Percentiles rank a stretch among this genome's conserved stretches.
Evolutionary conservation across 2,888 invertebrate species (phyloP).

Genomic region (Troides aeacus): DNA sequence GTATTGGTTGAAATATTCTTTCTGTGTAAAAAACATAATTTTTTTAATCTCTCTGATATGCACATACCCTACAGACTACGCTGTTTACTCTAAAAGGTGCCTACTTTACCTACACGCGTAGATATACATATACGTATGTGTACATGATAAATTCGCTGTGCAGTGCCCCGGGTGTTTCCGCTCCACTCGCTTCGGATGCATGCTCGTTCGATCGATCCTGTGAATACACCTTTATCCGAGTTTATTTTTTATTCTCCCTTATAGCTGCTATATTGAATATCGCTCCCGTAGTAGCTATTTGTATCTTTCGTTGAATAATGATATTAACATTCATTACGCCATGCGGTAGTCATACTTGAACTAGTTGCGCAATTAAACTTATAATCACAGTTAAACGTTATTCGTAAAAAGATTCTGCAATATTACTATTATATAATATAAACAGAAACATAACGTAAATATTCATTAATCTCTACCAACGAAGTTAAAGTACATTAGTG

Average conservation of each 20-base stretch:
- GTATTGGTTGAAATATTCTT: no score
- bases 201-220: conserved; percentile 65
- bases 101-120: conserved; percentile 39
- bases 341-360: no score
- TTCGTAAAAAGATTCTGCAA: no score
- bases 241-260: conserved; percentile 55
- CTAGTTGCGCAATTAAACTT: no score
- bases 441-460: no score
- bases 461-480: no score
- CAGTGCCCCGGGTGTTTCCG: conserved; percentile 68
- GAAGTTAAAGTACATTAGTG: no score
- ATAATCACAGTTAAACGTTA: no score
- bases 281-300: conserved; percentile 16
- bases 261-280: conserved; percentile 38
- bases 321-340: background rate
- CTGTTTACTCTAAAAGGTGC: conserved; percentile 48
- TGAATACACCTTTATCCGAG: conserved; percentile 65
- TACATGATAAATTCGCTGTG: conserved; percentile 70
- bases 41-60: background rate
- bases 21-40: background rate
- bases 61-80: conserved; percentile 27
- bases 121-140: conserved; percentile 40
- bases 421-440: no score
- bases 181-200: conserved; percentile 68
- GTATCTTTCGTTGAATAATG: background rate